Base-by-base conservation (phyloP, 1,140 invertebrate genomes). In the Catajapyx aquilonaris region DNA sequence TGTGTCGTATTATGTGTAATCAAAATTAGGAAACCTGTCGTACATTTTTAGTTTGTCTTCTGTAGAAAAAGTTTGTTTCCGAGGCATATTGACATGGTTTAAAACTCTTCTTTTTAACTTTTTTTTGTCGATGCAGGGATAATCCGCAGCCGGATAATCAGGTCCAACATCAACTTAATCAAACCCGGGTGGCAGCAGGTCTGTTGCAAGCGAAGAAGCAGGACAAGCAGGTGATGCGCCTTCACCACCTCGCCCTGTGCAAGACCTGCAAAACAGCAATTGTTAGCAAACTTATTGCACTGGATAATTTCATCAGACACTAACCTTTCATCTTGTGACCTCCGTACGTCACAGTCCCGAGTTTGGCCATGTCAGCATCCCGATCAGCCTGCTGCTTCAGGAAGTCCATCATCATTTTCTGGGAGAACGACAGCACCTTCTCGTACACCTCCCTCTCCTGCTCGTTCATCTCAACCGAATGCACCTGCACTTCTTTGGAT, bases 111-210 rank as follows among this genome's bases (percentile, higher is more conserved):
- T n/a, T n/a, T n/a, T n/a, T n/a, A n/a, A n/a, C n/a, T n/a, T n/a
- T n/a, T n/a, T n/a, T n/a, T n/a, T n/a, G 48, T 76, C 65, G 5
- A 66, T 41, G 41, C 70, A 62, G 5, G 37, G 2, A 11, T 41
- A 34, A 17, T 41, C 47, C n/a, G n/a, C n/a, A n/a, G n/a, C n/a
- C n/a, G n/a, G n/a, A n/a, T 52, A 48, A 10, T 44, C 46, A 2
- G 51, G 46, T 46, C 61, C 51, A 52, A 57, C 56, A 39, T 49
- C 36, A 11, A 57, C 59, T 66, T 64, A 38, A 91, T 79, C 1
- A 94, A 62, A 7, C 70, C 71, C 1, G 85, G 75, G 63, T 93
- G 85, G 50, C 80, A 81, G 53, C 86, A 90, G 35, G 85, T 72
- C 53, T 93, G 88, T 4, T 86, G 61, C 34, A 93, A 54, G 15